Percentiles rank a stretch among this genome's conserved stretches.
Conservation (phyloP, 37 sponge, comb jelly and placozoan species). For the Mnemiopsis leidyi region DNA sequence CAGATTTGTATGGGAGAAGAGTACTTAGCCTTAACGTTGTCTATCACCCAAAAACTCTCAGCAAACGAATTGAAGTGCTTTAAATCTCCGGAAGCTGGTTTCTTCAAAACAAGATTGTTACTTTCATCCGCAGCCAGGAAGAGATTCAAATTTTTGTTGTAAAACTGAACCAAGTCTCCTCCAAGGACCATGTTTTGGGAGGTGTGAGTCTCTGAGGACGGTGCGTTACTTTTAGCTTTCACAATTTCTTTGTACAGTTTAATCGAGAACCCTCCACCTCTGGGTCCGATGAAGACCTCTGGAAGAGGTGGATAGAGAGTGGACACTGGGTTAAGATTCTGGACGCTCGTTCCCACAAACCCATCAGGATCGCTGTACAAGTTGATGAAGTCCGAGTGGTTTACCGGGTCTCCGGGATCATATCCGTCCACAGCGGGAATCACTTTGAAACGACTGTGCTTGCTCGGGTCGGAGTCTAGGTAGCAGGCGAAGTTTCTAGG, state of each 20-base stretch:
- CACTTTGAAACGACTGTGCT: conserved; percentile 30
- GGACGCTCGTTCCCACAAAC: conserved; percentile 30
- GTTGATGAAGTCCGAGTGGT: conserved; percentile 58
- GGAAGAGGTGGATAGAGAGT: conserved; percentile 35
- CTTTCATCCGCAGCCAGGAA: conserved; percentile 19
- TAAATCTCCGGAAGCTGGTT: background rate
- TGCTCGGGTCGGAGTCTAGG: conserved; percentile 22
- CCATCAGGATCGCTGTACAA: conserved; percentile 60
- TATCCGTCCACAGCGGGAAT: conserved; percentile 50
- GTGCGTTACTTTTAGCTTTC: background rate
- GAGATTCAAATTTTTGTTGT: conserved; percentile 46
- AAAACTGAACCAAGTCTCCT: conserved; percentile 48
- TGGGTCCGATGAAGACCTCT: conserved; percentile 43
- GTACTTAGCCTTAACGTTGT: conserved; percentile 46
- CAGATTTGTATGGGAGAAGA: conserved; percentile 3
- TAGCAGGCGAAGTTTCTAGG: conserved; percentile 59
- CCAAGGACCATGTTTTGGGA: conserved; percentile 36
- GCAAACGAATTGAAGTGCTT: conserved; percentile 29
- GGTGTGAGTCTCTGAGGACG: background rate
- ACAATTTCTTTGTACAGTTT: conserved; percentile 7
- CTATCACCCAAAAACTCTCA: conserved; percentile 12
- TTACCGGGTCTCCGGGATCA: conserved; percentile 58
- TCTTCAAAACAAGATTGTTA: conserved; percentile 21
- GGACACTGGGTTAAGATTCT: background rate
- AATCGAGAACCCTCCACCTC: conserved; percentile 51